These are phyloP conservation scores for Chrysodeixis includens DNA, from an alignment of 2,888 invertebrate genomes.

Conservation along the genomic window DNA sequence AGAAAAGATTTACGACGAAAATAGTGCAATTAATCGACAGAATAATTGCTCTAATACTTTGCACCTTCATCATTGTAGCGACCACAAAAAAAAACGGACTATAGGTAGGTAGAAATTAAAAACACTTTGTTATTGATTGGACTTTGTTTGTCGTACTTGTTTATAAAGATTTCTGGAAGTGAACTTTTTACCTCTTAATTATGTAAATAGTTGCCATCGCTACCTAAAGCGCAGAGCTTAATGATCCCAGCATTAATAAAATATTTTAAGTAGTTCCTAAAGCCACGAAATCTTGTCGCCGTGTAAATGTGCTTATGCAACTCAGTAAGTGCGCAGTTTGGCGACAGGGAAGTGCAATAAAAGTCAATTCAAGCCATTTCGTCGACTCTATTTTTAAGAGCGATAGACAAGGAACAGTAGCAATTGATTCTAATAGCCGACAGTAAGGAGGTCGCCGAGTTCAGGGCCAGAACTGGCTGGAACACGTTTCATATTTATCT, in stretches of 20 bases:
- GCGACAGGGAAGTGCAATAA: slow-evolving; percentile 63
- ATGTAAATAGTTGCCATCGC: slow-evolving; percentile 1
- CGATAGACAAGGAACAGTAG: slow-evolving; percentile 54
- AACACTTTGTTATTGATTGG: neutral
- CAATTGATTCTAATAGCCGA: slow-evolving; percentile 73
- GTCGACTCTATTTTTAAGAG: slow-evolving; percentile 65
- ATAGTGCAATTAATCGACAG: neutral
- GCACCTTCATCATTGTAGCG: neutral
- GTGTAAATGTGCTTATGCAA: slow-evolving; percentile 26
- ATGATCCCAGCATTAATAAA: neutral
- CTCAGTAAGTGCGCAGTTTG: slow-evolving; percentile 44
- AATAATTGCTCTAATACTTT: neutral
- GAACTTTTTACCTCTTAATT: neutral
- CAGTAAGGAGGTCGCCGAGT: slow-evolving; percentile 72
- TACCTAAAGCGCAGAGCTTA: neutral
- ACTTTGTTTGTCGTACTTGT: neutral
- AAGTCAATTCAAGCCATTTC: slow-evolving; percentile 60
- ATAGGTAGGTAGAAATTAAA: neutral
- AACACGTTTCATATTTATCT: slow-evolving; percentile 68
- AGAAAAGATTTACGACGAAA: slow-evolving; percentile 1
- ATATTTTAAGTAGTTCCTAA: neutral
- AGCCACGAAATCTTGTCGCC: slow-evolving; percentile 14
- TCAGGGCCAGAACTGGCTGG: slow-evolving; percentile 74
- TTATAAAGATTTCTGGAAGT: neutral
- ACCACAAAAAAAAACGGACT: neutral